Evolutionary conservation across 2,888 invertebrate species (phyloP), one percentile per base, ranked within the genome.

Genomic region (Heliconius hortense): DNA sequence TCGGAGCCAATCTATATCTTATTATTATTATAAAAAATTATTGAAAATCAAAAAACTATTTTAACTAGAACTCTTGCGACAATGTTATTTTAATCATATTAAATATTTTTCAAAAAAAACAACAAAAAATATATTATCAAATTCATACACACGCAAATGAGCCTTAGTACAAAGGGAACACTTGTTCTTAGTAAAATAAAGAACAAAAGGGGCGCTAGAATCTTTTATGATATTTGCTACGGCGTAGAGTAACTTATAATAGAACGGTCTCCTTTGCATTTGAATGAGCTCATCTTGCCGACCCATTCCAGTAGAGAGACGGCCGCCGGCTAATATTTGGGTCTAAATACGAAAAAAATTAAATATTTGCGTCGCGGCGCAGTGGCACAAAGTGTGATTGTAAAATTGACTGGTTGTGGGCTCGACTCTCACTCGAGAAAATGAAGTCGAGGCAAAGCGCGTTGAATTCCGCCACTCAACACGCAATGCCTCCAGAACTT

Each of bases 251-350:
- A 79, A 76, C 75, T 79, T 78, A 77, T 78, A 79, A 79, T 77
- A 70, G 78, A 79, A 79, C 67, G 78, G 62, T 76, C 78, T 76
- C 73, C 72, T 78, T 79, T 79, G 79, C 79, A 79, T 79, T 76
- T 75, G 77, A 79, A 79, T 75, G 76, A 78, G 76, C 76, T 72
- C 74, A 79, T 79, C 77, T 75, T 68, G 73, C 68, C 68, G 70
- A 72, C 74, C 60, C 28, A 75, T 77, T 70, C 76, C 56, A 75
- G 72, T 60, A 75, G 62, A 62, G 43, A 76, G 76, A 75, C 74
- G 77, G 73, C 73, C 73, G 74, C 60, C 67, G 69, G 56, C 72
- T 73, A 67, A 73, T 75, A 76, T 73, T 72, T 70, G 75, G 75
- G 60, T 64, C 66, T 72, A 24, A 60, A 67, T 75, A 62, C 64